Conservation (phyloP, 2,797 vertebrate species). For the Liparis tanakae region DNA sequence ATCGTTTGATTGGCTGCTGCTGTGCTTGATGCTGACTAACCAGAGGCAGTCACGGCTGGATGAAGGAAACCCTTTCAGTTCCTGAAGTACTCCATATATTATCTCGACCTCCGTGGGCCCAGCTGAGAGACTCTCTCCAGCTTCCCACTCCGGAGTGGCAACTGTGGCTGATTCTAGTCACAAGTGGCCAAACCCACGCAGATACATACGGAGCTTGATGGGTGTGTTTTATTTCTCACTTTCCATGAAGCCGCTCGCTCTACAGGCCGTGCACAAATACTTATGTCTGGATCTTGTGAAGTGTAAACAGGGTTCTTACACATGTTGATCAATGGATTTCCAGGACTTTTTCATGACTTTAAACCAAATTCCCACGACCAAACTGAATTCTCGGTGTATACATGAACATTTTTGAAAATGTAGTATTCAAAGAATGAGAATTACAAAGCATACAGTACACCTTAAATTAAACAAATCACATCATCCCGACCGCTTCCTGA, state of each 20-base stretch:
- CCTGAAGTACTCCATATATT: conserved; percentile 33
- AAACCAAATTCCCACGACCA: no score
- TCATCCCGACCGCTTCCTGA: no score
- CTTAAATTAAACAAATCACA: no score
- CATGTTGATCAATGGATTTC: no score
- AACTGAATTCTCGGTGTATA: no score
- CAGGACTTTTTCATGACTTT: no score
- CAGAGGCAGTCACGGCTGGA: conserved; percentile 19
- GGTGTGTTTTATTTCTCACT: conserved; percentile 51
- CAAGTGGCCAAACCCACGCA: conserved; percentile 53
- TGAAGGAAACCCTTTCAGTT: conserved; percentile 42
- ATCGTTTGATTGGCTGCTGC: conserved; percentile 49
- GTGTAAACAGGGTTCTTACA: no score
- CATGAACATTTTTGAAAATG: no score
- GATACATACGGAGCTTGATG: conserved; percentile 40
- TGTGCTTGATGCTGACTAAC: conserved; percentile 45
- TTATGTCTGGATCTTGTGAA: conserved; percentile 27
- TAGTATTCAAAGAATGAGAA: no score
- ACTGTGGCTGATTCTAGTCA: conserved; percentile 67
- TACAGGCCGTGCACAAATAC: conserved; percentile 17
- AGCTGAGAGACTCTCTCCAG: conserved; percentile 39
- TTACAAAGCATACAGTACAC: no score
- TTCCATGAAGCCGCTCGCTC: conserved; percentile 37
- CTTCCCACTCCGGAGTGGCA: conserved; percentile 42
- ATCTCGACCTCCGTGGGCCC: conserved; percentile 33